Percentiles rank a stretch among this genome's conserved stretches.
Conservation (phyloP, 2,113 vertebrate genomes). For the Python bivittatus region DNA sequence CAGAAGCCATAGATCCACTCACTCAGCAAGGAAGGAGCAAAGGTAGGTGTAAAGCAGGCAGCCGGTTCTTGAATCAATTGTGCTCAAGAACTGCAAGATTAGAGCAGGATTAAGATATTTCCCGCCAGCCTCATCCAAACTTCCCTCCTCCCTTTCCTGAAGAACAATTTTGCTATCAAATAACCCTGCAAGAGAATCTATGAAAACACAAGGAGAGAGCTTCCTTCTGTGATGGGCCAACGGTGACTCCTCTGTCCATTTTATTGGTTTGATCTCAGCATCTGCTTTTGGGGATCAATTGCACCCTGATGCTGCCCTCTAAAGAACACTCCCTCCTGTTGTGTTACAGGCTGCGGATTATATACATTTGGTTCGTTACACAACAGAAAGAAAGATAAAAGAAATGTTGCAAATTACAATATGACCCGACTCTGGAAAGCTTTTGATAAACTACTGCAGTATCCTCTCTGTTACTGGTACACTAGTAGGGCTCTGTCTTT, state of each 20-base stretch:
- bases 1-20: background rate
- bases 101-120: background rate
- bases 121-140: background rate
- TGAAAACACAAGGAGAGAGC: fast-evolving
- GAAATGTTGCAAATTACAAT: background rate
- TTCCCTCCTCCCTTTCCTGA: background rate
- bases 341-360: background rate
- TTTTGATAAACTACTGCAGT: background rate
- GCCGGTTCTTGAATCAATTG: background rate
- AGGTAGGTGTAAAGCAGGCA: background rate
- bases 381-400: background rate
- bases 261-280: background rate
- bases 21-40: background rate
- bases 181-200: background rate
- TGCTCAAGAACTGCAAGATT: background rate
- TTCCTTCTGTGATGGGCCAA: background rate
- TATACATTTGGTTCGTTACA: background rate
- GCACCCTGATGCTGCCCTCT: background rate
- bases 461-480: background rate
- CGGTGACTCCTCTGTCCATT: background rate
- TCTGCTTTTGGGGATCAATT: background rate
- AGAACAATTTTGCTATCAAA: constrained; percentile 12
- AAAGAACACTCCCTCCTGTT: background rate
- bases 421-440: background rate
- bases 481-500: background rate